Base-by-base conservation (phyloP, 1,140 invertebrate species). In the Mamestra configurata region DNA sequence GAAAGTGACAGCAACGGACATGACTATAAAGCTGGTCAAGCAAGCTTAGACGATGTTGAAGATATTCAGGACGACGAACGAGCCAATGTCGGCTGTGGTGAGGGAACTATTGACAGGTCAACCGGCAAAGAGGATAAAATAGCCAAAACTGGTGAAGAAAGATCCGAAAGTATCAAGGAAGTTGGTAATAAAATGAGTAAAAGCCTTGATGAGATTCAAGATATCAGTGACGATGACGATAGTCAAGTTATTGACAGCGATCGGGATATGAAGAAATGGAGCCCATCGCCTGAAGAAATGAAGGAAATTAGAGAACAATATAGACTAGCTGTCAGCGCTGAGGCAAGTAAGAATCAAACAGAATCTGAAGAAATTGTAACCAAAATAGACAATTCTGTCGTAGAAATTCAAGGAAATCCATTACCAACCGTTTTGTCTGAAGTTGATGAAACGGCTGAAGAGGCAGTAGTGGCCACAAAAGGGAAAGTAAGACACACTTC, bases 31-130 rank as follows among this genome's bases (percentile, higher is more conserved):
- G 85, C 78, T 0, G 91, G 90, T 2, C 92, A 94, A 78, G 90
- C 92, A 0, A 94, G 92, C 78, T 80, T 95, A 6, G 93, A 95
- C 53, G 93, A 95, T 40, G 92, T 95, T 0, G 93, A 95, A 80
- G 93, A 95, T 55, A 79, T 95, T 11, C 81, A 90, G 72, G 92
- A 94, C 13, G 93, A 95, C 43, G 73, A 76, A 15, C 46, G 27
- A 64, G 40, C 43, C 15, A 59, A 64, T 35, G 57, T 31, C 4
- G 40, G 7, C 2, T 76, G 73, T 13, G 73, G 73, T 6, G 55
- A 46, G 4, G 57, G 61, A 13, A 31, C 18, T 8, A 40, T 11
- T 13, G 61, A 66, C 6, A 40, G 8, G 10, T 40, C 35, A 20
- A 66, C 3, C 0, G 35, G 35, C 3, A 66, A 66, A 59, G 18